Conservation (phyloP, 2,797 vertebrate species). For the Zenarchopterus dispar region DNA sequence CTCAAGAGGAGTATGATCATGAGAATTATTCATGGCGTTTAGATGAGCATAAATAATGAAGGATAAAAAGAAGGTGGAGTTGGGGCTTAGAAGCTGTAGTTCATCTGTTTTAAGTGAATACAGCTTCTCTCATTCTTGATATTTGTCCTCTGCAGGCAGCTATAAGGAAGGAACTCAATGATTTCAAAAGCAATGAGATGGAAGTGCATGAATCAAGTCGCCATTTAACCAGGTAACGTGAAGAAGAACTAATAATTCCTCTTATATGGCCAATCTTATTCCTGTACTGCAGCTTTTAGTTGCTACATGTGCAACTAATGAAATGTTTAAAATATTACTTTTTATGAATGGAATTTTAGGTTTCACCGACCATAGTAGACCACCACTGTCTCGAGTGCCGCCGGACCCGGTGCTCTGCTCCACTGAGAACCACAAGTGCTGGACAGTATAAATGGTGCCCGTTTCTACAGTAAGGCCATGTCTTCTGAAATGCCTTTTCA, state of each 20-base stretch:
- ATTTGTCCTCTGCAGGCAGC: conserved; percentile 88
- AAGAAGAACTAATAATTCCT: not conserved
- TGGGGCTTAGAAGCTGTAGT: conserved; percentile 33
- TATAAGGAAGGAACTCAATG: conserved; percentile 98
- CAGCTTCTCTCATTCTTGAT: conserved; percentile 53
- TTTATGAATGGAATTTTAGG: conserved; percentile 74
- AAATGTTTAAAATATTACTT: conserved; percentile 7
- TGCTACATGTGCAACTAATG: not conserved
- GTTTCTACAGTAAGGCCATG: conserved; percentile 88
- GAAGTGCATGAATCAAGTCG: conserved; percentile 98
- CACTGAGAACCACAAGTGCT: conserved; percentile 96
- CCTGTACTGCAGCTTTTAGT: not conserved
- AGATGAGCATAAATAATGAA: conserved; percentile 68
- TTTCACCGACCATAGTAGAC: conserved; percentile 98
- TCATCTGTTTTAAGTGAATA: conserved; percentile 31
- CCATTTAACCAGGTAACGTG: conserved; percentile 96
- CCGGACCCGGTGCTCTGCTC: conserved; percentile 69
- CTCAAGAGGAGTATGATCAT: conserved; percentile 31
- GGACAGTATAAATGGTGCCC: conserved; percentile 89
- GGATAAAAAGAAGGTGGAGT: conserved; percentile 53
- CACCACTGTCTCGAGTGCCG: conserved; percentile 85
- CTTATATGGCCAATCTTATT: too few relatives aligned
- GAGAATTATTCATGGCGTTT: conserved; percentile 53
- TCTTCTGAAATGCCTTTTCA: conserved; percentile 91
- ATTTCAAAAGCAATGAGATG: conserved; percentile 99